phyloP scores from a whole-genome alignment of 2,888 invertebrate species.

The Sesia bembeciformis region DNA sequence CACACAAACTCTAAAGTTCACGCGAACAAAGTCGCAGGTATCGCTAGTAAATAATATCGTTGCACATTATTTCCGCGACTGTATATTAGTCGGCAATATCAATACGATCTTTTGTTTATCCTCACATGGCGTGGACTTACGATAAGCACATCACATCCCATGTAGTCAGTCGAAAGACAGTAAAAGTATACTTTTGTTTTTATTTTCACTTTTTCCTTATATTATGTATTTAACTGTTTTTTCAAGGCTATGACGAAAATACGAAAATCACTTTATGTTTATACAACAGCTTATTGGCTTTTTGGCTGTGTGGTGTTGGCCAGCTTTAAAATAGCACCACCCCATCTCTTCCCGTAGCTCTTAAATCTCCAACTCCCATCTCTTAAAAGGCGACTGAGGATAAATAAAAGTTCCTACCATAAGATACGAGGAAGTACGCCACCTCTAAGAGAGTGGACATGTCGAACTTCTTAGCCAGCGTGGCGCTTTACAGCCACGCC shows the following conservation, averaged over 20 bases:
- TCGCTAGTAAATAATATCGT: neutral
- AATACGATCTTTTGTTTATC: conserved; percentile 61
- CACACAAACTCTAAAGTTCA: neutral
- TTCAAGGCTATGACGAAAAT: conserved; percentile 4
- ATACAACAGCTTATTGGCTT: too few relatives aligned
- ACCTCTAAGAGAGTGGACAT: too few relatives aligned
- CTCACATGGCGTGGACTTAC: conserved; percentile 42
- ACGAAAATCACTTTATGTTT: neutral
- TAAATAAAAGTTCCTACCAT: too few relatives aligned
- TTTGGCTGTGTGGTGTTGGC: too few relatives aligned
- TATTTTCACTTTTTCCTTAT: conserved; percentile 14
- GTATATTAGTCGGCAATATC: conserved; percentile 47
- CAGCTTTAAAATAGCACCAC: too few relatives aligned
- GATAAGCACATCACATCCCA: conserved; percentile 45
- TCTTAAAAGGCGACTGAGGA: too few relatives aligned
- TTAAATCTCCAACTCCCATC: too few relatives aligned
- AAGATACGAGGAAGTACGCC: too few relatives aligned
- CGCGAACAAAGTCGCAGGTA: neutral
- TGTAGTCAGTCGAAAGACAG: conserved; percentile 38
- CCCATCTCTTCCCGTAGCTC: too few relatives aligned
- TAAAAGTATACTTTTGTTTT: conserved; percentile 44
- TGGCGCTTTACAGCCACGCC: too few relatives aligned
- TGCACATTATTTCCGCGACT: conserved; percentile 6
- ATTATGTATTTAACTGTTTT: conserved; percentile 19
- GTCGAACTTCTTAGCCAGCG: too few relatives aligned